Base-by-base conservation (phyloP, 2,113 vertebrate genomes). In the Heliornis fulica region DNA sequence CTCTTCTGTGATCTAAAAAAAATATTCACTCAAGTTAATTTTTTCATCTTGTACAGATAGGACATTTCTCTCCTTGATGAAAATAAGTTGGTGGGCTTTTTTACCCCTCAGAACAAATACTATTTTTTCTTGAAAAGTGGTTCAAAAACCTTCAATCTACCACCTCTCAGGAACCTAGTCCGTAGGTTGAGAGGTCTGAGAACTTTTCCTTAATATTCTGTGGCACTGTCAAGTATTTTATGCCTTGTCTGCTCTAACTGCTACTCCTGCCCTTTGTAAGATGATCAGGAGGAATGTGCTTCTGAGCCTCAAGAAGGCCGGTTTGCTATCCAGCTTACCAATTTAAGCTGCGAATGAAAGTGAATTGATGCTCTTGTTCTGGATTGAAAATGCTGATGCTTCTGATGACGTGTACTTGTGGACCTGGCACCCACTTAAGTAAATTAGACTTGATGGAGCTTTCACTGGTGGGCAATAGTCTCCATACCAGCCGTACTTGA, bases 391-490 rank as follows among this genome's bases (percentile, higher is more conserved):
- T 23, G 13, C 13, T 83, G 17, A 22, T 82, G 38, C 43, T 83
- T 71, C 45, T 51, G 29, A 23, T 20, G 8, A 38, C 2, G 2
- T 13, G 43, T 56, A 13, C 29, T 31, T 64, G 18, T 83, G 48
- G 26, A 13, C 0, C 0, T 71, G 19, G 7, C 13, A 12, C 13
- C 63, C 51, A 29, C 14, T 59, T 16, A 28, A 79, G 20, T 5
- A 66, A 64, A 31, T 65, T 11, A 25, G 57, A 26, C 26, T 31
- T 69, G 28, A 50, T 53, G 41, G 36, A 70, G 17, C 16, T 25
- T 65, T 70, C 28, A 2, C 1, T 66, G 29, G 43, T 61, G 34
- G 34, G 8, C 19, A 36, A 0, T 0, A n/a, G 5, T 40, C 14
- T 66, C 60, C 19, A 4, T 15, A 10, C 21, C 69, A 21, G 41